Percentiles rank a stretch among this genome's conserved stretches.
Evolutionary conservation across 1,140 invertebrate species (phyloP).

Genomic region (Diachasma alloeum): DNA sequence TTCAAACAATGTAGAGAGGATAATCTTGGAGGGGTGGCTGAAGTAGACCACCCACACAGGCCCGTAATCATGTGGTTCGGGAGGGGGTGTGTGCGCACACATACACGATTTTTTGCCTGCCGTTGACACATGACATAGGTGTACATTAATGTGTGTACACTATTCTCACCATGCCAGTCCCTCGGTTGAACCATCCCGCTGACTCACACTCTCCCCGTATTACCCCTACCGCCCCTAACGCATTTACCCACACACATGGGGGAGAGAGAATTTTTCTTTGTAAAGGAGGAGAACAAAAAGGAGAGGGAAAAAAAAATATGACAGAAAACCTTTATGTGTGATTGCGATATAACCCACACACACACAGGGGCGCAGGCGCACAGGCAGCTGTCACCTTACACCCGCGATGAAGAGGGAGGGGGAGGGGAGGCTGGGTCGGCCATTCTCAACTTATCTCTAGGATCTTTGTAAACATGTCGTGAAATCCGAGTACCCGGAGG

Average conservation of each 20-base stretch:
- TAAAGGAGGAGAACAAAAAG: background rate
- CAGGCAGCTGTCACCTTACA: slow-evolving; percentile 66
- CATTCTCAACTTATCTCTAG: slow-evolving; percentile 67
- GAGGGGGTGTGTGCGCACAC: background rate
- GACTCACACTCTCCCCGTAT: background rate
- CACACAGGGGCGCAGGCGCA: slow-evolving; percentile 53
- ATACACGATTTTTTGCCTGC: background rate
- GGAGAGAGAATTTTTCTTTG: background rate
- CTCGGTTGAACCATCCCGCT: background rate
- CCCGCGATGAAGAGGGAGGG: slow-evolving; percentile 45
- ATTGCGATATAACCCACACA: slow-evolving; percentile 6
- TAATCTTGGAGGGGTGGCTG: background rate
- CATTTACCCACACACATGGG: background rate
- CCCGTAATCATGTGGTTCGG: too few relatives aligned
- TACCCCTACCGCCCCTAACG: background rate
- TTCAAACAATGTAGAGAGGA: too few relatives aligned
- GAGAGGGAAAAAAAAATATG: background rate
- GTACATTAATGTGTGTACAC: background rate
- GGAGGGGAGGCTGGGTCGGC: slow-evolving; percentile 57
- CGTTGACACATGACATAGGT: background rate
- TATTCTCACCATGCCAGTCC: background rate
- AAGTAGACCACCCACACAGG: background rate
- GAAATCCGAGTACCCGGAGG: slow-evolving; percentile 63
- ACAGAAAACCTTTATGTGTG: background rate
- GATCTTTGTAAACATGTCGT: slow-evolving; percentile 68